phyloP scores from a whole-genome alignment of 2,797 vertebrate genomes.

The Diplodus puntazzo region DNA sequence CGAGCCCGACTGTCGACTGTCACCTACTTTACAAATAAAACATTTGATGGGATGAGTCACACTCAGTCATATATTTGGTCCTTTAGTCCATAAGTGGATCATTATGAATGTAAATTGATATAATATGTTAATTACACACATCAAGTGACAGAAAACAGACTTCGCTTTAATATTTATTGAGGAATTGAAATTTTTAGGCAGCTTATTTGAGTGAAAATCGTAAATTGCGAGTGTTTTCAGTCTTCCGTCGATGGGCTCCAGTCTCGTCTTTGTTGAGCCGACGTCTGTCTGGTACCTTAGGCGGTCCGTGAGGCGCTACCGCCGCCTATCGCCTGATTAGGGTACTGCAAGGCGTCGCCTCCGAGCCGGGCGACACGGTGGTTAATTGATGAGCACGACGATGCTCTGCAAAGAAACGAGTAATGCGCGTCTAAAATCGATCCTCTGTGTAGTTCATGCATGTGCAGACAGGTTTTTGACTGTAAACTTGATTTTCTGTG shows the following conservation, averaged over 20 bases:
- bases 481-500: not conserved
- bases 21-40: not conserved
- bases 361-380: conserved; percentile 74
- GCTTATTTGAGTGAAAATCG: not conserved
- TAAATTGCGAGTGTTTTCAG: conserved; percentile 8
- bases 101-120: conserved; percentile 18
- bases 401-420: conserved; percentile 41
- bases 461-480: not conserved
- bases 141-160: not conserved
- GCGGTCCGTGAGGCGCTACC: conserved; percentile 58
- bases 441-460: not conserved
- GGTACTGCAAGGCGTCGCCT: conserved; percentile 89
- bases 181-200: not conserved
- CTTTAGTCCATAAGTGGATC: not conserved
- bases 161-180: not conserved
- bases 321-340: conserved; percentile 71
- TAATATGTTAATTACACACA: not conserved
- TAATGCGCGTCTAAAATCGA: not conserved
- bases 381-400: conserved; percentile 82
- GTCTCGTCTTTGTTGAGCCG: conserved; percentile 82
- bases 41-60: not conserved
- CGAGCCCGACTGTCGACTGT: conserved; percentile 37
- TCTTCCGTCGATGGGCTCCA: conserved; percentile 57
- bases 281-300: conserved; percentile 70
- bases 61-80: not conserved